Base-by-base conservation (phyloP, 2,797 vertebrate genomes). In the Gymnocypris eckloni region DNA sequence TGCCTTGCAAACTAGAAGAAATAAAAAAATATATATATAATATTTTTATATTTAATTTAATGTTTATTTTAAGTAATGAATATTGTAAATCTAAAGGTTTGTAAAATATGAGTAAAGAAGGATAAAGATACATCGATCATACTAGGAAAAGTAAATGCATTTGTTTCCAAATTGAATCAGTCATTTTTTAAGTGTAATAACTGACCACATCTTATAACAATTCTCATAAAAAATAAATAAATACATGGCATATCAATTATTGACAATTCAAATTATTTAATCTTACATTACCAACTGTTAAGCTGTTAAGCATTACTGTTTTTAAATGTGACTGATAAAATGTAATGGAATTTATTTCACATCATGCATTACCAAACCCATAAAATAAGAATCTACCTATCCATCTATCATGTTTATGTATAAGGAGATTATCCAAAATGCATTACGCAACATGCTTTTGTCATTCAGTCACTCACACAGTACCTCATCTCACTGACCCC, bases 401-500 rank as follows among this genome's bases (percentile, higher is more conserved):
- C 41, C 9, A 37, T 66, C 25, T 13, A 3, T 37, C 45, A 7
- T 39, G 16, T 78, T 41, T 56, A 43, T 77, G 25, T 75, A 37
- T 79, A 88, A 82, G 82, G 52, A 85, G 84, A 76, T 86, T 64
- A 87, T 61, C 70, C 41, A 33, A 66, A 45, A 33, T 22, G 20
- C 39, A 82, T 70, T 82, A 73, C 13, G 11, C 56, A 67, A 72
- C 39, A 69, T 56, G 20, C 70, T 75, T 20, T 71, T 48, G 15
- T 16, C 28, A 50, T 86, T 82, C 56, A 43, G 75, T 22, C 16
- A 28, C 50, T 73, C 54, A 25, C 50, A 61, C 50, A 0, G n/a
- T 56, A 72, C 76, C 50, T 72, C 83, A 85, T 84, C 64, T 33
- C 73, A 70, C 66, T 25, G 22, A 16, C 37, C 37, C 9, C 80